These are phyloP conservation scores for Heliconius cydno DNA, from an alignment of 2,888 invertebrate species.

Conservation along the genomic window DNA sequence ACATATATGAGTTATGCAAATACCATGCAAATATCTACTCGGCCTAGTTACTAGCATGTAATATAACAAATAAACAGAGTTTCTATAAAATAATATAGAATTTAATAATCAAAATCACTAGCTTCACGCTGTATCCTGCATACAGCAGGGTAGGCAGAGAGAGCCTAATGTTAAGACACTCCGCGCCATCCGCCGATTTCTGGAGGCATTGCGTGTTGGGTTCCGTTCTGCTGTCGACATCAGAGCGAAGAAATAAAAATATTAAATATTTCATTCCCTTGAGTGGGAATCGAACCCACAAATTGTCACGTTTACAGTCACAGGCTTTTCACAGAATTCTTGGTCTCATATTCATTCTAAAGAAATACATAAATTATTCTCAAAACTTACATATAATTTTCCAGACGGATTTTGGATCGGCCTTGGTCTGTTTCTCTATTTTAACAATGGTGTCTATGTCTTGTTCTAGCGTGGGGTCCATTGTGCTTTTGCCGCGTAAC, in stretches of 20 bases:
- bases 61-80: not conserved
- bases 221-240: too few species aligned
- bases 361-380: not conserved
- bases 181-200: too few species aligned
- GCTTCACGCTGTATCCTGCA: too few species aligned
- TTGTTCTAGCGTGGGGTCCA: conserved; percentile 63
- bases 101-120: too few species aligned
- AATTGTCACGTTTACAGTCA: too few species aligned
- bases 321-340: too few species aligned
- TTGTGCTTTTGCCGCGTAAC: conserved; percentile 66
- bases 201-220: too few species aligned
- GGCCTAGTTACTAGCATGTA: conserved; percentile 28
- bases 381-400: conserved; percentile 68
- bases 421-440: conserved; percentile 70
- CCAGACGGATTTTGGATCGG: conserved; percentile 70
- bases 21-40: conserved; percentile 36
- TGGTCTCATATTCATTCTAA: not conserved
- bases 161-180: too few species aligned
- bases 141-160: too few species aligned
- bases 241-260: too few species aligned
- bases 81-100: not conserved
- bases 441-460: conserved; percentile 70
- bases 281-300: too few species aligned
- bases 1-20: conserved; percentile 29
- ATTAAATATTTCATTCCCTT: too few species aligned